Percentiles rank a stretch among this genome's conserved stretches.
Conservation (phyloP, 2,888 invertebrate species). For the Thereva unica region DNA sequence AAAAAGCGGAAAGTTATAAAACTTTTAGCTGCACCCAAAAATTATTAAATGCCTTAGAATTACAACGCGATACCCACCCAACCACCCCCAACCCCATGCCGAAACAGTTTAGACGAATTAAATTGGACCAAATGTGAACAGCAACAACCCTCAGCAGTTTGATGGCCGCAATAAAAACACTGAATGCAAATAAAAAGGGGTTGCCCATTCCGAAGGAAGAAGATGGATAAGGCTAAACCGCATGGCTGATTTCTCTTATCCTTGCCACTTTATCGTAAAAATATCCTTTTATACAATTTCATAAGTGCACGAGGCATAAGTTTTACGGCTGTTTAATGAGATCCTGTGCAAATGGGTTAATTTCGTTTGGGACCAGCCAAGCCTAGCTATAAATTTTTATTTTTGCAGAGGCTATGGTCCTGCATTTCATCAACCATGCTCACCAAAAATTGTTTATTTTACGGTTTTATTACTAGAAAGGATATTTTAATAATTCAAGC, state of each 20-base stretch:
- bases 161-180: slow-evolving; percentile 40
- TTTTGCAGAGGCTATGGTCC: slow-evolving; percentile 8
- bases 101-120: slow-evolving; percentile 29
- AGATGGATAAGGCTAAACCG: slow-evolving; percentile 16
- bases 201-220: slow-evolving; percentile 10
- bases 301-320: slow-evolving; percentile 46
- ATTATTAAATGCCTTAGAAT: slow-evolving; percentile 37
- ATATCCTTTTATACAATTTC: slow-evolving; percentile 41
- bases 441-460: slow-evolving; percentile 19
- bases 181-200: slow-evolving; percentile 40
- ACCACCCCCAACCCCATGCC: background rate
- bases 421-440: slow-evolving; percentile 5
- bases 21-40: slow-evolving; percentile 44
- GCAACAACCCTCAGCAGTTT: slow-evolving; percentile 34
- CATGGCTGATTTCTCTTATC: slow-evolving; percentile 37
- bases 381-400: slow-evolving; percentile 32
- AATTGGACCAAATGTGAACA: slow-evolving; percentile 38
- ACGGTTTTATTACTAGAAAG: slow-evolving; percentile 1
- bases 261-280: slow-evolving; percentile 40
- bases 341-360: slow-evolving; percentile 46
- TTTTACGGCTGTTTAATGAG: slow-evolving; percentile 46
- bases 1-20: slow-evolving; percentile 47
- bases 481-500: too few species aligned
- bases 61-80: slow-evolving; percentile 1
- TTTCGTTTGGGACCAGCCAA: slow-evolving; percentile 39